These are phyloP conservation scores for Agrochola lychnidis DNA, from an alignment of 2,888 invertebrate species.

Conservation along the genomic window DNA sequence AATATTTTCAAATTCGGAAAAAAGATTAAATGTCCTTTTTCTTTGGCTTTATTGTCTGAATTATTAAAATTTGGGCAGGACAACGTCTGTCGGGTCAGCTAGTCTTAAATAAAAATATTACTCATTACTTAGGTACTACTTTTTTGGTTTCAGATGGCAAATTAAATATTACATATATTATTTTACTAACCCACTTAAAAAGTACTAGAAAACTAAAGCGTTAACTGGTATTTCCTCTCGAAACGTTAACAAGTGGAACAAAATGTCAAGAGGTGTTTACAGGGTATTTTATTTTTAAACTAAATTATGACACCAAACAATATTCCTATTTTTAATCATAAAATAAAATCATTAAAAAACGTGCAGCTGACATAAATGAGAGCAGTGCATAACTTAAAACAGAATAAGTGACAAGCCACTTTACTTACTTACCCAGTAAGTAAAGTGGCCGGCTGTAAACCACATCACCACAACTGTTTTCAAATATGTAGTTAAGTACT, in stretches of 20 bases:
- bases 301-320: neutral
- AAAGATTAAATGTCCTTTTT: neutral
- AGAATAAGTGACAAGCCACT: neutral
- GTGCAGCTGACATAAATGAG: neutral
- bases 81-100: neutral
- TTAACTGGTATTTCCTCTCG: neutral
- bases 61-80: neutral
- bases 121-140: too few species aligned
- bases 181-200: neutral
- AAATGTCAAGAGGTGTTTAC: neutral
- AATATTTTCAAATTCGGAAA: neutral
- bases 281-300: neutral
- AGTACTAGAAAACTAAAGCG: neutral
- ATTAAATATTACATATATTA: conserved; percentile 6
- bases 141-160: neutral
- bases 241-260: neutral
- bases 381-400: neutral
- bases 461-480: conserved; percentile 14
- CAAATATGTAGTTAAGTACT: neutral
- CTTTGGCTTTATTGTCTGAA: neutral
- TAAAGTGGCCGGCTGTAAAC: neutral
- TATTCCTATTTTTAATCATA: neutral
- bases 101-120: neutral
- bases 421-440: neutral
- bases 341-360: neutral